These are phyloP conservation scores for Solenopsis invicta DNA, from an alignment of 1,140 invertebrate species.

Conservation along the genomic window DNA sequence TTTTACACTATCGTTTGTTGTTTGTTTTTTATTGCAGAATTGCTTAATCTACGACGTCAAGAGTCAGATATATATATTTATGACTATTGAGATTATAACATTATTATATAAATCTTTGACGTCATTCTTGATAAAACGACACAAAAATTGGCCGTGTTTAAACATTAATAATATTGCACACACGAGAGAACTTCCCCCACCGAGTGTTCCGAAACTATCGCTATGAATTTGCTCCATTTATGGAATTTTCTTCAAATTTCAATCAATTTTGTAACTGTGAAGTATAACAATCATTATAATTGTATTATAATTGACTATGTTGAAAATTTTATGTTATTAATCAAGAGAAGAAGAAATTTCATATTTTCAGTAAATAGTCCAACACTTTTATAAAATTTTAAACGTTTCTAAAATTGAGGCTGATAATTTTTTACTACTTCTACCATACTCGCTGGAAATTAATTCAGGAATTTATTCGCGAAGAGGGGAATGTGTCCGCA, in stretches of 20 bases:
- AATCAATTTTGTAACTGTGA: neutral
- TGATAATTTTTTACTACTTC: conserved; percentile 2
- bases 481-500: neutral
- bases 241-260: neutral
- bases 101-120: conserved; percentile 32
- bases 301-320: neutral
- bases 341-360: neutral
- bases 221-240: neutral
- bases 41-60: neutral
- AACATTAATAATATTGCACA: neutral
- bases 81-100: neutral
- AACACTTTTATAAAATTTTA: neutral
- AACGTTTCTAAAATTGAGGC: neutral
- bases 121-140: conserved; percentile 11
- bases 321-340: conserved; percentile 11
- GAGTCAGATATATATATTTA: neutral
- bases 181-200: no score
- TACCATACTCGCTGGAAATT: neutral
- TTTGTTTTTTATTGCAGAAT: neutral
- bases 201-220: neutral
- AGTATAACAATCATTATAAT: neutral
- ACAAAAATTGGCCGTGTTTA: conserved; percentile 10
- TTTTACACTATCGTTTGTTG: neutral
- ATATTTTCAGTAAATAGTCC: neutral
- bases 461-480: neutral